Evolutionary conservation across 2,888 invertebrate species (phyloP), one percentile per base, ranked within the genome.

Genomic region (Lithosia quadra): DNA sequence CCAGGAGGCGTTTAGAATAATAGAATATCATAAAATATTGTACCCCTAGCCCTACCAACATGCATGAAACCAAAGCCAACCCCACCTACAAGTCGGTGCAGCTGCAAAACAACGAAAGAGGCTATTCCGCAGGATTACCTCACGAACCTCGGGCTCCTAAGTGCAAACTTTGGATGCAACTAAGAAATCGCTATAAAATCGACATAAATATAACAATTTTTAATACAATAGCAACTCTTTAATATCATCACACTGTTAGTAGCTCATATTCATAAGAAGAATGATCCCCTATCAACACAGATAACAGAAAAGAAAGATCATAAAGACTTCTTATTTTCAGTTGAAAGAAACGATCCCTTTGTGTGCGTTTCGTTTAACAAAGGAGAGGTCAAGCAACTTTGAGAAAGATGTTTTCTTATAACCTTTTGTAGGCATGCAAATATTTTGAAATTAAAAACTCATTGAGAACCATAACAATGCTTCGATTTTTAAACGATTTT

Each of bases 371-470:
- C 39, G 18, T 57, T 67, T 67, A 66, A 67, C 64, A 67, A 71
- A 67, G 64, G 55, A 59, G 53, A 69, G 66, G 58, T 67, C 49
- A 70, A 66, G 55, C 55, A 70, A 70, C 69, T 70, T 67, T 53
- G 21, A 39, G 22, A 55, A 69, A 63, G 57, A 66, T 63, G 66
- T 66, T 63, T 69, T 60, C 49, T 63, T 66, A 60, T 33, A 21
- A 64, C 56, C 63, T 55, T 56, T 56, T 64, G 36, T 62, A 56
- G 28, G 63, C 53, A 43, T 63, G 60, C 55, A 77, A 86, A 86
- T 86, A 86, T 87, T 88, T 86, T 86, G n/a, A 84, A 86, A 79
- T 85, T 81, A 86, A 90, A 87, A 88, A 87, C 86, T 81, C 81
- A 82, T 76, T 79, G 77, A 77, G 76, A 71, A 73, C 73, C 73